Conservation (phyloP, 2,113 vertebrate species). For the Alethe diademata region DNA sequence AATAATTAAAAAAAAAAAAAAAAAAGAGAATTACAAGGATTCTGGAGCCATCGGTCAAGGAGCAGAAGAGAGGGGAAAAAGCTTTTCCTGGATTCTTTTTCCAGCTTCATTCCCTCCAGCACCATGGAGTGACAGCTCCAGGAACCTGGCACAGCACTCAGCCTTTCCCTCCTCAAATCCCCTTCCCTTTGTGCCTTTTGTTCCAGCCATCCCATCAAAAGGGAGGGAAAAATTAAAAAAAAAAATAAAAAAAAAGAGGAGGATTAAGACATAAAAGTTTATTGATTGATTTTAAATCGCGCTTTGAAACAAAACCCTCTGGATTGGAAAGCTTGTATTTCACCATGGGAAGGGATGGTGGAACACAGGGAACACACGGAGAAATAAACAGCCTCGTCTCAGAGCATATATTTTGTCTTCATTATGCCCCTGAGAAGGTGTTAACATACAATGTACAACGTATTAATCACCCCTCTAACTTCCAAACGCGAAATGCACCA, state of each 20-base stretch:
- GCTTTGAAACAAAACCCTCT: constrained; percentile 26
- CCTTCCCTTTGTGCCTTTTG: neutral
- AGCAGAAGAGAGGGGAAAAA: neutral
- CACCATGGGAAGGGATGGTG: neutral
- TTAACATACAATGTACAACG: constrained; percentile 68
- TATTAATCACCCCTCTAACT: constrained; percentile 78
- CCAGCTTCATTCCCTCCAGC: neutral
- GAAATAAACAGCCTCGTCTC: constrained; percentile 56
- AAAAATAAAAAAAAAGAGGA: neutral
- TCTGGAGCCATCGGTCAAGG: neutral
- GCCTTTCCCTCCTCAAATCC: neutral
- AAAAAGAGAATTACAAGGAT: neutral
- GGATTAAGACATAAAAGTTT: constrained; percentile 23
- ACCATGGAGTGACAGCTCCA: neutral
- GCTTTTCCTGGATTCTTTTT: neutral
- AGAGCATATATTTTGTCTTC: constrained; percentile 66
- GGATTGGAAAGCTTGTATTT: neutral
- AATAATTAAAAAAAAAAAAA: neutral
- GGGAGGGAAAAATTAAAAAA: accelerated
- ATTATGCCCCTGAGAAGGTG: constrained; percentile 74
- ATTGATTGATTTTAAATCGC: constrained; percentile 47
- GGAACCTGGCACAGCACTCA: neutral
- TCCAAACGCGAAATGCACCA: constrained; percentile 77
- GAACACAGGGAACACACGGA: neutral
- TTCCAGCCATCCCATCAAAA: neutral